Percentiles rank a stretch among this genome's conserved stretches.
Evolutionary conservation across 2,797 vertebrate genomes (phyloP).

Genomic region (Jordanella pulchra): DNA sequence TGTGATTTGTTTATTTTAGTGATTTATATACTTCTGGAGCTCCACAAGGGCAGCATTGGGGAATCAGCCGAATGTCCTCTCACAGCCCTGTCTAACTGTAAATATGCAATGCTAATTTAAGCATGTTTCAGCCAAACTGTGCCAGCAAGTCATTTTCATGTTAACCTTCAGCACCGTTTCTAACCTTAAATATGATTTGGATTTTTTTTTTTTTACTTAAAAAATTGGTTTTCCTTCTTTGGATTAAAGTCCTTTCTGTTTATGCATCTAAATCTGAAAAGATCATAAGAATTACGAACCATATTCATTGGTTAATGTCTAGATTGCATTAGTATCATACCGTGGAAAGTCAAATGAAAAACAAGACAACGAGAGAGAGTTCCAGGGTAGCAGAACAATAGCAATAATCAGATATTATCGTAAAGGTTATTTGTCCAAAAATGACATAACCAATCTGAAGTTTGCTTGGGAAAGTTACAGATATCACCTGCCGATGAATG

Average conservation of each 20-base stretch:
- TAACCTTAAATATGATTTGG: background rate
- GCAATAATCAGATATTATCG: background rate
- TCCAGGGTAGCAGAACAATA: background rate
- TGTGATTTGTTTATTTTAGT: background rate
- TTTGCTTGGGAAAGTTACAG: constrained; percentile 10
- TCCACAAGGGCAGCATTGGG: no score
- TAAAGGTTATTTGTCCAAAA: background rate
- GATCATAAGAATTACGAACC: no score
- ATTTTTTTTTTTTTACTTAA: background rate
- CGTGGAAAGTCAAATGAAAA: background rate
- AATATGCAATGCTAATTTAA: constrained; percentile 1
- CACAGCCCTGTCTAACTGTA: background rate
- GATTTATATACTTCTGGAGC: no score
- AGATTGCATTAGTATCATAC: no score
- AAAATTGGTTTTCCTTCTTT: background rate
- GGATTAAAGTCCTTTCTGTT: no score
- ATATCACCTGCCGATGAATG: background rate
- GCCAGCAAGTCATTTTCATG: constrained; percentile 13
- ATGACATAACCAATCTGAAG: constrained; percentile 21
- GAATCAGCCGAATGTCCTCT: no score
- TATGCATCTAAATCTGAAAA: no score
- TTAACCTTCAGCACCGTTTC: constrained; percentile 15
- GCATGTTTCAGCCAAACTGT: constrained; percentile 5
- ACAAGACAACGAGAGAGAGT: constrained; percentile 2
- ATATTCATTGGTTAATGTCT: no score